Percentiles rank a stretch among this genome's conserved stretches.
These are phyloP conservation scores for Stigmatopora nigra DNA, from an alignment of 2,113 vertebrate species.

Conservation along the genomic window DNA sequence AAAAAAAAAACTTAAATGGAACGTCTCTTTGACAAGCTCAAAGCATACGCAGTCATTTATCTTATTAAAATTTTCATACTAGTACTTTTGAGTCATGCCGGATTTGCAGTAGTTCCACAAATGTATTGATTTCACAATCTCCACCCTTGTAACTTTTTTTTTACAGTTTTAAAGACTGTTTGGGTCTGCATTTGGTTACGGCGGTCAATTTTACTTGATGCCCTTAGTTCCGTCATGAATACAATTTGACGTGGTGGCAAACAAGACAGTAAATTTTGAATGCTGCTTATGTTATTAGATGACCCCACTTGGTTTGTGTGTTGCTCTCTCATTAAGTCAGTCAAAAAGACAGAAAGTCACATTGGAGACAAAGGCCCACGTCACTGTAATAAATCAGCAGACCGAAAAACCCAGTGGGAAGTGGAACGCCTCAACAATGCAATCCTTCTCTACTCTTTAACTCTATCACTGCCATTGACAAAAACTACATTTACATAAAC, in stretches of 20 bases:
- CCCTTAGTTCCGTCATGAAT: constrained; percentile 19
- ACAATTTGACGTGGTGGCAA: not conserved
- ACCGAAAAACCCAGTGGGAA: constrained; percentile 33
- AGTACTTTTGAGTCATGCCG: not conserved
- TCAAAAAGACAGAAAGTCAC: constrained; percentile 35
- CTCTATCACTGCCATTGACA: no score
- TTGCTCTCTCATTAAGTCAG: constrained; percentile 22
- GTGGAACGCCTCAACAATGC: constrained; percentile 29
- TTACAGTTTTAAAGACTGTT: not conserved
- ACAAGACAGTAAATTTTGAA: not conserved
- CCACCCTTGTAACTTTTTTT: not conserved
- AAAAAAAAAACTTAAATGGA: constrained; percentile 54
- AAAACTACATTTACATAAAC: no score
- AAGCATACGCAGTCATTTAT: constrained; percentile 48
- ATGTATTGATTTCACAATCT: constrained; percentile 23
- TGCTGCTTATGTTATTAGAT: not conserved
- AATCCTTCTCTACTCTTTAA: constrained; percentile 42
- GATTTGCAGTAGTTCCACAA: not conserved
- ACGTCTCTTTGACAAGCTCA: constrained; percentile 57
- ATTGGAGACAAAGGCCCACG: constrained; percentile 31
- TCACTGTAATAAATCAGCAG: constrained; percentile 38
- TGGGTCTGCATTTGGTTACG: not conserved
- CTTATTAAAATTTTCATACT: not conserved
- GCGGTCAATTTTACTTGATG: not conserved
- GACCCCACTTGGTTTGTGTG: constrained; percentile 4